A percentile compares a stretch with the other conserved stretches of the same genome.
phyloP scores from a whole-genome alignment of 2,888 invertebrate species.

The Zeuzera pyrina region DNA sequence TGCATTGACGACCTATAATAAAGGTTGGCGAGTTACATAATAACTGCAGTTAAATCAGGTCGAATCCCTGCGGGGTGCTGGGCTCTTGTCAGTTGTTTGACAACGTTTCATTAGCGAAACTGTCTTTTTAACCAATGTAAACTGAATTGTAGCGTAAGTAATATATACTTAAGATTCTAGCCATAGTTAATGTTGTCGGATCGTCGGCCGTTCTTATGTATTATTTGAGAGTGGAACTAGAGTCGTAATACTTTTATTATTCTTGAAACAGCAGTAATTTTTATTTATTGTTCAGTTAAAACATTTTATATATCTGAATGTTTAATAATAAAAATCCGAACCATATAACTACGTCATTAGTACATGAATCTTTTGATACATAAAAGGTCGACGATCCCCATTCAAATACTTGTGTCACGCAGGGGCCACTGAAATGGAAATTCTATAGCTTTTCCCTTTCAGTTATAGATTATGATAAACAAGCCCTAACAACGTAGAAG shows the following conservation, averaged over 20 bases:
- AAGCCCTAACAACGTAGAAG: not conserved
- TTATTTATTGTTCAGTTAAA: too few relatives aligned
- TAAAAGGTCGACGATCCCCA: constrained; percentile 35
- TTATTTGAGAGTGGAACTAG: too few relatives aligned
- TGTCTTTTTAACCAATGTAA: constrained; percentile 10
- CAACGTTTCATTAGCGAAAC: constrained; percentile 6
- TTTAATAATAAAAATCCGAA: too few relatives aligned
- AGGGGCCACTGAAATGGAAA: constrained; percentile 39
- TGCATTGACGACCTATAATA: constrained; percentile 29
- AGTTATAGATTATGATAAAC: not conserved
- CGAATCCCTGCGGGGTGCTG: constrained; percentile 10
- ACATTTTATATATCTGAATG: too few relatives aligned
- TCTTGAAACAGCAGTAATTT: too few relatives aligned
- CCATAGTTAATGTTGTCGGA: too few relatives aligned
- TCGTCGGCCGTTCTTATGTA: too few relatives aligned
- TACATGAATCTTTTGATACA: too few relatives aligned
- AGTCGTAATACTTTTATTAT: too few relatives aligned
- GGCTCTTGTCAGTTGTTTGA: constrained; percentile 23
- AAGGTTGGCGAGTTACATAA: constrained; percentile 34
- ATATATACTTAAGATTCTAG: too few relatives aligned
- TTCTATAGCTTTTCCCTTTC: constrained; percentile 22
- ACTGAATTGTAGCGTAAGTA: constrained; percentile 6
- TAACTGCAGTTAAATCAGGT: constrained; percentile 49
- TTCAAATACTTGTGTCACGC: constrained; percentile 34
- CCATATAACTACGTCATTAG: too few relatives aligned